Evolutionary conservation across 2,113 vertebrate genomes (phyloP).

Genomic region (Heloderma charlesbogerti): DNA sequence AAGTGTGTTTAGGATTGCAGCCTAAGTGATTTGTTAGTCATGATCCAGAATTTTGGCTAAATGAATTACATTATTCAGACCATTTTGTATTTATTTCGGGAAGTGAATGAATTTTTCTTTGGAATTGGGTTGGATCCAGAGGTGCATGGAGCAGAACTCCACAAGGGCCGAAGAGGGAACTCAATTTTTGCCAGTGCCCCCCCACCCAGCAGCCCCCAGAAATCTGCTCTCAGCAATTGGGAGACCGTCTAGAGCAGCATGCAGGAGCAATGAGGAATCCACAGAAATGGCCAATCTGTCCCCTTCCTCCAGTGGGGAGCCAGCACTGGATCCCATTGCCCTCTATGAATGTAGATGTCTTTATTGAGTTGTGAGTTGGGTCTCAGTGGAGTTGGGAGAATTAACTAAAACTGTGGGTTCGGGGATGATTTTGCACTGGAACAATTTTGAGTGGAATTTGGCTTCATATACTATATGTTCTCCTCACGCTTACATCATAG

Average conservation of each 20-base stretch:
- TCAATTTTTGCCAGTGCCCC: neutral
- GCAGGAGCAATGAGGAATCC: no score
- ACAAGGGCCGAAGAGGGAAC: neutral
- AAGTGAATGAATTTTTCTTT: neutral
- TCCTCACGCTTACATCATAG: neutral
- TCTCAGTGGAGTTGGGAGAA: neutral
- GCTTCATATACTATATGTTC: neutral
- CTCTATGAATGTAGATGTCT: no score
- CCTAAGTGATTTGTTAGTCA: conserved; percentile 19
- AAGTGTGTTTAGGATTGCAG: neutral
- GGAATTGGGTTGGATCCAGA: neutral
- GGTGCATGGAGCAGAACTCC: neutral
- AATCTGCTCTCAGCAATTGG: neutral
- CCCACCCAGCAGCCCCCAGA: neutral
- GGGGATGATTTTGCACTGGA: neutral
- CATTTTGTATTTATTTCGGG: conserved; percentile 5
- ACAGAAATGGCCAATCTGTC: no score
- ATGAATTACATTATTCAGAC: neutral
- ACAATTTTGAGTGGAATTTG: neutral
- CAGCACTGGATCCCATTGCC: no score
- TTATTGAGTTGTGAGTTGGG: neutral
- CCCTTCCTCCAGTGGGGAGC: no score
- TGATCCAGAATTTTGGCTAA: conserved; percentile 22
- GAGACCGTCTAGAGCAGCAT: no score
- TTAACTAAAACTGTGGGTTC: neutral